phyloP scores from a whole-genome alignment of 2,888 invertebrate genomes.

The Ashinkailepas kermadecensis region DNA sequence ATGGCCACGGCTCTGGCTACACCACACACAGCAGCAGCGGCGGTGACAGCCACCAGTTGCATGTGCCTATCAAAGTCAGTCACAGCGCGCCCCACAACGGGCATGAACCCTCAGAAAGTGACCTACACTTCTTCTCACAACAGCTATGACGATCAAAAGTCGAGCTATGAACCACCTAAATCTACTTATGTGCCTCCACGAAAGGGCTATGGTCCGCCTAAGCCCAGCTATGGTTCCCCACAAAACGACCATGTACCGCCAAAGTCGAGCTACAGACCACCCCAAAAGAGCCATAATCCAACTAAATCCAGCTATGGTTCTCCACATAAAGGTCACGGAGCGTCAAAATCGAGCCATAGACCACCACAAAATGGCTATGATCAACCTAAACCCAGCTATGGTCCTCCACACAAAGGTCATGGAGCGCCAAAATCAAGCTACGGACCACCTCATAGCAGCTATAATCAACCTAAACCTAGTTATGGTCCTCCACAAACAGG shows the following conservation, averaged over 20 bases:
- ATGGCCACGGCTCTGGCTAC: not conserved
- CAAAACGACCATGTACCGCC: not conserved
- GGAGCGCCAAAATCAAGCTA: not conserved
- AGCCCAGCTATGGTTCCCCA: not conserved
- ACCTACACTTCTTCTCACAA: not conserved
- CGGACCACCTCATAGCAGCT: not conserved
- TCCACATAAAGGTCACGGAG: not conserved
- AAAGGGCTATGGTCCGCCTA: not conserved
- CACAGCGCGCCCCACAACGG: not conserved
- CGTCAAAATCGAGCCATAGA: not conserved
- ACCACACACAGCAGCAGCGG: not conserved
- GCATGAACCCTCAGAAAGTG: not conserved
- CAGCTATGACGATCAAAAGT: not conserved
- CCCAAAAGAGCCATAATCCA: not conserved
- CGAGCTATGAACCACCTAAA: not conserved
- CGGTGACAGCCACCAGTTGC: not conserved
- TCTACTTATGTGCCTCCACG: not conserved
- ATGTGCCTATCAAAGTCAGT: not conserved
- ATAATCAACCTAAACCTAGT: not conserved
- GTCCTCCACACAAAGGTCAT: not conserved
- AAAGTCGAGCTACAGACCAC: not conserved
- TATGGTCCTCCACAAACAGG: not conserved
- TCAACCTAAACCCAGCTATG: not conserved
- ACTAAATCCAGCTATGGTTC: not conserved
- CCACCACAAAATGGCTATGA: not conserved